Base-by-base conservation (phyloP, 2,797 vertebrate genomes). In the Channa striata region DNA sequence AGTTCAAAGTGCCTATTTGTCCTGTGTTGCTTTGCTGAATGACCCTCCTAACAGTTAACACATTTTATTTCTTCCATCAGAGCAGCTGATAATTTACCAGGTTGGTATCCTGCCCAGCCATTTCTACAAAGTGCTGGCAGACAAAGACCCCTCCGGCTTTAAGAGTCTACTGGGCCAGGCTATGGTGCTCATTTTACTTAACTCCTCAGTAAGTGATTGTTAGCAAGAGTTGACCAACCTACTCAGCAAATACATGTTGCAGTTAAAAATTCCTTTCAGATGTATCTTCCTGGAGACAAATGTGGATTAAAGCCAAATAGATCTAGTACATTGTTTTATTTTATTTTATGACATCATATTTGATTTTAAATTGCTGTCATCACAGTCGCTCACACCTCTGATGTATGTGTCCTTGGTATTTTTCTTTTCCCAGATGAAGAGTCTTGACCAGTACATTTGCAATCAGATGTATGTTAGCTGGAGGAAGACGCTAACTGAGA, bases 11-110 rank as follows among this genome's bases (percentile, higher is more conserved):
- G 13, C 51, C 36, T 44, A 1, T 56, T 80, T 72, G 66, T 12
- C 37, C 23, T 33, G 1, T 13, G 0, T 42, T 19, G 3, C 54
- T 73, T 81, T 68, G 75, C 2, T 30, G 25, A 4, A 30, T 30
- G 1, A 69, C 58, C 53, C 19, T 59, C 11, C 6, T 57, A 11
- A 46, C 13, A 17, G 33, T 20, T 59, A 20, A 63, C 59, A 37
- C 17, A 62, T 66, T 42, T 50, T 67, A 37, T 81, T 51, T 25
- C 57, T 59, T 33, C 16, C 34, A 59, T 47, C 91, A 99, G 98
- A 98, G 79, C 97, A 99, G 90, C 88, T 99, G 89, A 91, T 99
- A 64, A 94, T 99, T 91, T 99, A 98, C 92, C 97, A 96, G 82
- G 96, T 99, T 72, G 98, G 98, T 2, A 54, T 99, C 80, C 94